A percentile compares a stretch with the other conserved stretches of the same genome.
phyloP scores from a whole-genome alignment of 2,797 vertebrate genomes.

The Florisuga fusca region DNA sequence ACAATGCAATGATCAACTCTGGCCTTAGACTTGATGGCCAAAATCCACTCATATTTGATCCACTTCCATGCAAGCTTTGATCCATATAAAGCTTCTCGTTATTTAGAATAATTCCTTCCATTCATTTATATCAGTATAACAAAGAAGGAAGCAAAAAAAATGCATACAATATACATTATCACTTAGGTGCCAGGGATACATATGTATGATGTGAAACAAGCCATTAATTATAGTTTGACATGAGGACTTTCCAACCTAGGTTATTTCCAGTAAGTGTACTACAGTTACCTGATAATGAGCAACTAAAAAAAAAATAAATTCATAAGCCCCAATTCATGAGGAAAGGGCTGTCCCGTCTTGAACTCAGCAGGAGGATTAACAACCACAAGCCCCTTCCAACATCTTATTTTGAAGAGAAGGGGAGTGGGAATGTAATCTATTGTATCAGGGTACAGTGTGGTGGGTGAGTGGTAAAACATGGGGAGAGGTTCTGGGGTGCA shows the following conservation, averaged over 20 bases:
- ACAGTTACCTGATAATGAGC: background rate
- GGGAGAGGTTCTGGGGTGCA: background rate
- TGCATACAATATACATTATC: background rate
- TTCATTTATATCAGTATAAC: background rate
- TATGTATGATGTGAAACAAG: background rate
- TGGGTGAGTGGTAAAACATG: accelerated
- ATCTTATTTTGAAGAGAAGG: background rate
- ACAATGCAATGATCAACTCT: background rate
- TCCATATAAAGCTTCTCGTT: background rate
- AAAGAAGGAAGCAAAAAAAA: slow-evolving; percentile 10
- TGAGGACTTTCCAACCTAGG: background rate
- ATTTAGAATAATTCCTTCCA: background rate
- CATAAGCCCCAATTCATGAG: background rate
- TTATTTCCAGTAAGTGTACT: background rate
- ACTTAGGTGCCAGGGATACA: background rate
- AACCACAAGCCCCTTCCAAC: background rate
- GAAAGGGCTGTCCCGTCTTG: background rate
- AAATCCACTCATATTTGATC: background rate
- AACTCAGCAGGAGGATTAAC: background rate
- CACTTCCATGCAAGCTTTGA: no score
- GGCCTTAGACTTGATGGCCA: background rate
- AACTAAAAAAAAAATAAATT: background rate
- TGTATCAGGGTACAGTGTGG: accelerated
- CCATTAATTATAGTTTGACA: background rate
- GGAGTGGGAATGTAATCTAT: background rate